Base-by-base conservation (phyloP, 92 coral and sea anemone species). In the Bergia puertoricense region DNA sequence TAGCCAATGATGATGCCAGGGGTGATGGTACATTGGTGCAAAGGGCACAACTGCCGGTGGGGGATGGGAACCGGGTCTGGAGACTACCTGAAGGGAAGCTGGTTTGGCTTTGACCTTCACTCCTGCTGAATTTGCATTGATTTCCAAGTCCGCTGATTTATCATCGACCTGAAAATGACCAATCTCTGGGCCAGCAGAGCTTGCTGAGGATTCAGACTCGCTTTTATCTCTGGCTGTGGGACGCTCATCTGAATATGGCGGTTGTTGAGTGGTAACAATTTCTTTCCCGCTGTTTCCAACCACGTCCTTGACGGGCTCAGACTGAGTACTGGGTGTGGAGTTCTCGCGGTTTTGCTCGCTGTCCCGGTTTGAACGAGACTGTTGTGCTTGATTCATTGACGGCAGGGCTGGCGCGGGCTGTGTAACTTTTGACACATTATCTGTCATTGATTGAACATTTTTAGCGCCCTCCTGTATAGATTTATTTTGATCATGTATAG, bases 21-120 rank as follows among this genome's bases (percentile, higher is more conserved):
- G 86, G 74, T 93, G 97, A 50, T 86, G 91, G 72, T 89, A 94
- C 68, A 80, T 89, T 54, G 95, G 98, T 43, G 93, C 94, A 22
- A 90, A 62, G 72, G 95, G 95, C 20, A 91, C 91, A 0, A 90
- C 79, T 48, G 95, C 90, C 36, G 94, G 86, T 16, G 95, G 87
- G 20, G 98, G 90, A 66, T 95, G 98, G 36, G 98, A 89, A 79
- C 96, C 98, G 22, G 99, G 99, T 74, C 98, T 98, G 36, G 99
- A 97, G 66, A 97, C 99, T 50, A 97, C 99, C 92, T 97, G 99
- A 23, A 97, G 93, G 15, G 99, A 97, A 38, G 99, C 99, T 42
- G 99, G 99, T 88, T 97, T 97, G 41, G 99, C 99, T 86, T 97
- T 97, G 36, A 97, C 99, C 86, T 93, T 92, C 10, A 97, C 99